Evolutionary conservation across 1,140 invertebrate genomes (phyloP).

Genomic region (Chelonus insularis): DNA sequence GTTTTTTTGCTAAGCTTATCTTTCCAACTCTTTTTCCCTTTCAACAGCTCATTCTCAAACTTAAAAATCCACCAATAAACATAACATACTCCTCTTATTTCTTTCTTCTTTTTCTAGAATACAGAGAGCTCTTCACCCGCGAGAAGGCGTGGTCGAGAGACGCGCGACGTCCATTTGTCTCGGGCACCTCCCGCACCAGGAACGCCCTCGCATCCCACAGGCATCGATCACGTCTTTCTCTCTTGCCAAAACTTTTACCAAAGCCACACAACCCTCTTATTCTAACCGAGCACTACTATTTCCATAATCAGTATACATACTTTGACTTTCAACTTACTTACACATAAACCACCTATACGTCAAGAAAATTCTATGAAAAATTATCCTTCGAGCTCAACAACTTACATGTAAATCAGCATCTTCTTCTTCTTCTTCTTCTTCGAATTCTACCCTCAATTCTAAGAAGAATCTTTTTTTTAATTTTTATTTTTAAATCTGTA

Average conservation of each 20-base stretch:
- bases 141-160: constrained; percentile 59
- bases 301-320: constrained; percentile 35
- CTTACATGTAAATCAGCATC: too few relatives aligned
- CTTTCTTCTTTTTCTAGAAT: constrained; percentile 13
- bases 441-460: too few relatives aligned
- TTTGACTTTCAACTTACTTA: constrained; percentile 19
- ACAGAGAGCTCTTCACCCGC: constrained; percentile 40
- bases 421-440: too few relatives aligned
- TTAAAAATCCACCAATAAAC: neutral
- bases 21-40: too few relatives aligned
- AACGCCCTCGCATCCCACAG: constrained; percentile 61
- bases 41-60: neutral
- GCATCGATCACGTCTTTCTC: constrained; percentile 61
- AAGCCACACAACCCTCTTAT: constrained; percentile 9
- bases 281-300: constrained; percentile 31
- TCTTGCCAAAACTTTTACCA: constrained; percentile 35
- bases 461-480: too few relatives aligned
- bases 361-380: too few relatives aligned
- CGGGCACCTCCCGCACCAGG: constrained; percentile 60
- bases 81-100: constrained; percentile 23
- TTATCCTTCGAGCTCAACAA: too few relatives aligned
- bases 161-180: constrained; percentile 63
- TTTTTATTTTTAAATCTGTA: too few relatives aligned
- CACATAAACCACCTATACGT: neutral
- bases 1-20: too few relatives aligned